A percentile compares a stretch with the other conserved stretches of the same genome.
Conservation (phyloP, 2,113 vertebrate species). For the Oncorhynchus kisutch region DNA sequence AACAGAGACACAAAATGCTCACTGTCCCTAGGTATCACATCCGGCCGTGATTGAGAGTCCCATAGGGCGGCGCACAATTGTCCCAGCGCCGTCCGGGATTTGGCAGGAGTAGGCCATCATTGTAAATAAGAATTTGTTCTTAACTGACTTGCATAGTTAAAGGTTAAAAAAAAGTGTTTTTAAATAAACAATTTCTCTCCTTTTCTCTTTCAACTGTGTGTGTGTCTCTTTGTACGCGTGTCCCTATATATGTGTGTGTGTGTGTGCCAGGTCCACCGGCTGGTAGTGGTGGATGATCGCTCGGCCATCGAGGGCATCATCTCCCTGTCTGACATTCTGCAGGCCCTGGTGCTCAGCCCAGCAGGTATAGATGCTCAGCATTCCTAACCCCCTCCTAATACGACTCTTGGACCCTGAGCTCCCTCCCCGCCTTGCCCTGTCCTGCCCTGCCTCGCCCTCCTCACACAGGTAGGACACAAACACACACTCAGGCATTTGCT, state of each 20-base stretch:
- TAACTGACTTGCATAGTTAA: no score
- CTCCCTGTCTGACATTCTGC: constrained; percentile 96
- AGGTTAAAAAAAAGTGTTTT: no score
- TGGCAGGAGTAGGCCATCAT: no score
- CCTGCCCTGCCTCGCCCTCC: constrained; percentile 73
- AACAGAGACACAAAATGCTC: no score
- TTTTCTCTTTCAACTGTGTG: no score
- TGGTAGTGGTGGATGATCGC: constrained; percentile 92
- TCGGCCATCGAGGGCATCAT: constrained; percentile 95
- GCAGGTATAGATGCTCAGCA: constrained; percentile 84
- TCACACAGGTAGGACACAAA: constrained; percentile 61
- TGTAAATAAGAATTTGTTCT: no score
- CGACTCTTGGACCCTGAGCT: constrained; percentile 36
- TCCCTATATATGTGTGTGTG: neutral
- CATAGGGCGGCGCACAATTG: no score
- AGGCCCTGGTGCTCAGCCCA: constrained; percentile 93
- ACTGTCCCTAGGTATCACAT: neutral
- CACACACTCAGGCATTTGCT: neutral
- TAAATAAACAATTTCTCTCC: no score
- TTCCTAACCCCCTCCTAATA: constrained; percentile 53
- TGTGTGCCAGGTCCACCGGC: constrained; percentile 85
- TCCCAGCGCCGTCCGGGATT: no score
- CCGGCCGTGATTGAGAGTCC: no score
- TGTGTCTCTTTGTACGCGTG: neutral
- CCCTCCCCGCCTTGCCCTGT: constrained; percentile 48